Conservation (phyloP, 2,113 vertebrate genomes). For the rat (Rattus norvegicus) region GRCr8 NC_086026.1:35636001-35636500, state of each 20-base stretch:
- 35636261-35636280: constrained; percentile 44
- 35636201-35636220: not conserved
- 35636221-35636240: constrained; percentile 29
- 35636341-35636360: constrained; percentile 22
- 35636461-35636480: not conserved
- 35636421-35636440: constrained; percentile 79
- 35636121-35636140: not conserved
- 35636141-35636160: constrained; percentile 47
- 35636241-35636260: constrained; percentile 37
- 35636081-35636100: constrained; percentile 52
- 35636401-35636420: constrained; percentile 80
- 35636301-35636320: not conserved
- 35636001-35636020: not conserved
- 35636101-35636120: constrained; percentile 37
- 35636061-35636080: constrained; percentile 59
- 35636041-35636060: constrained; percentile 64
- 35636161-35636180: constrained; percentile 75
- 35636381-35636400: constrained; percentile 5
- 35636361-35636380: constrained; percentile 54
- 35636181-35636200: constrained; percentile 69
- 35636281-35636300: constrained; percentile 10
- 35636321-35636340: constrained; percentile 32
- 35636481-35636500: constrained; percentile 72
- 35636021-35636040: constrained; percentile 70
- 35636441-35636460: constrained; percentile 79